phyloP scores from a whole-genome alignment of 1,140 invertebrate species.

The Teleopsis dalmanni region DNA sequence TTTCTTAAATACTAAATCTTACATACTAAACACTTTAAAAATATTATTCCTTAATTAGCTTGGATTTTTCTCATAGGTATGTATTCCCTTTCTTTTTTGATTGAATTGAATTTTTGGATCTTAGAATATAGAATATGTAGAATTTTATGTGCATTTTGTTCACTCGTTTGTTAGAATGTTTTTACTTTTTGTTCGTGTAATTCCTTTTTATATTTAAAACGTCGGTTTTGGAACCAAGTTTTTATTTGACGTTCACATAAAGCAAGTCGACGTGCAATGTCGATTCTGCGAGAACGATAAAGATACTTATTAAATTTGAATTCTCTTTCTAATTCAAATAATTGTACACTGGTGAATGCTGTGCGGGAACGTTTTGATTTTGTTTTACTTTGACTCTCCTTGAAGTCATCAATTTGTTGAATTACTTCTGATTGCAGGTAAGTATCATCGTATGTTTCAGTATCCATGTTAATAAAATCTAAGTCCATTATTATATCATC shows the following conservation, averaged over 20 bases:
- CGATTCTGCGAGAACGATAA: slow-evolving; percentile 69
- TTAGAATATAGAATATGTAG: slow-evolving; percentile 38
- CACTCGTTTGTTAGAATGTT: slow-evolving; percentile 23
- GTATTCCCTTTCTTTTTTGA: no score
- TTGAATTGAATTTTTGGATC: no score
- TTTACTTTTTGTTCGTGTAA: slow-evolving; percentile 23
- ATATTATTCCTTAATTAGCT: no score
- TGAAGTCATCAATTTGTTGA: no score
- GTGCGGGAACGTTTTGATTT: slow-evolving; percentile 52
- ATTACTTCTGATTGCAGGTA: no score
- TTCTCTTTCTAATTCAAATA: slow-evolving; percentile 55
- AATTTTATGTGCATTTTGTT: slow-evolving; percentile 33
- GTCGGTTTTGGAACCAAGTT: slow-evolving; percentile 64
- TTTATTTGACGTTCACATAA: slow-evolving; percentile 83
- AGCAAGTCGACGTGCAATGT: slow-evolving; percentile 66
- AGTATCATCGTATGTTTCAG: no score
- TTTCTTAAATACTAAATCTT: no score
- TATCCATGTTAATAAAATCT: no score
- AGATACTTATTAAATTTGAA: slow-evolving; percentile 65
- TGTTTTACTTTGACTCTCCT: no score
- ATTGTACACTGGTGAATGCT: slow-evolving; percentile 72
- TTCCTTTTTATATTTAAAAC: slow-evolving; percentile 41
- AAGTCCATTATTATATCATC: slow-evolving; percentile 51
- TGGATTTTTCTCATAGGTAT: no score
- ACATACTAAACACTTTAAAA: no score